Conservation (phyloP, 2,113 vertebrate genomes). For the Aspiorhynchus laticeps region DNA sequence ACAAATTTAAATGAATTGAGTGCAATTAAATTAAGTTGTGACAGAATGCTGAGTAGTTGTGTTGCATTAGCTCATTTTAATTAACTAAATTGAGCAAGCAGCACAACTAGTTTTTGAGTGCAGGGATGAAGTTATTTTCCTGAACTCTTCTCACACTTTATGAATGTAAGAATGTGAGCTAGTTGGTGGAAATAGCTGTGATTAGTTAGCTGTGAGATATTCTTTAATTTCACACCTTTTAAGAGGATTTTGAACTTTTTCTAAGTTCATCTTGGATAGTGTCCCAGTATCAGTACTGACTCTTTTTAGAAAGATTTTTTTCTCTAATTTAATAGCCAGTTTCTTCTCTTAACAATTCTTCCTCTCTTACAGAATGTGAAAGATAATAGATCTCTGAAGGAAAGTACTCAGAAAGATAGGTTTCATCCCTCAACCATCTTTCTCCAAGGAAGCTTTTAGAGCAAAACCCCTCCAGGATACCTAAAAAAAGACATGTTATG, state of each 20-base stretch:
- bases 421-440: background rate
- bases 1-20: conserved; percentile 10
- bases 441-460: conserved; percentile 22
- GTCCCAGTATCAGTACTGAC: background rate
- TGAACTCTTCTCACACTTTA: background rate
- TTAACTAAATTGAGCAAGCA: background rate
- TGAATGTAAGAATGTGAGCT: background rate
- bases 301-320: background rate
- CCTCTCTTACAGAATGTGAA: background rate
- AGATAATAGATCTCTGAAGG: background rate
- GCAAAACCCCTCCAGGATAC: background rate
- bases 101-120: background rate
- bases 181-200: background rate
- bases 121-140: background rate
- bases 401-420: background rate
- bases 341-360: background rate
- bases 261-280: background rate
- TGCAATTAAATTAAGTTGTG: conserved; percentile 14
- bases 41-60: conserved; percentile 12
- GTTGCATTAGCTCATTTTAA: conserved; percentile 15
- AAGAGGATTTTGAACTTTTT: background rate
- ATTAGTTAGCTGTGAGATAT: background rate
- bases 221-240: background rate
- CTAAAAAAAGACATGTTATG: background rate
- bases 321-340: background rate